Evolutionary conservation across 2,113 vertebrate species (phyloP).

Genomic region (Peromyscus polionotus): DNA sequence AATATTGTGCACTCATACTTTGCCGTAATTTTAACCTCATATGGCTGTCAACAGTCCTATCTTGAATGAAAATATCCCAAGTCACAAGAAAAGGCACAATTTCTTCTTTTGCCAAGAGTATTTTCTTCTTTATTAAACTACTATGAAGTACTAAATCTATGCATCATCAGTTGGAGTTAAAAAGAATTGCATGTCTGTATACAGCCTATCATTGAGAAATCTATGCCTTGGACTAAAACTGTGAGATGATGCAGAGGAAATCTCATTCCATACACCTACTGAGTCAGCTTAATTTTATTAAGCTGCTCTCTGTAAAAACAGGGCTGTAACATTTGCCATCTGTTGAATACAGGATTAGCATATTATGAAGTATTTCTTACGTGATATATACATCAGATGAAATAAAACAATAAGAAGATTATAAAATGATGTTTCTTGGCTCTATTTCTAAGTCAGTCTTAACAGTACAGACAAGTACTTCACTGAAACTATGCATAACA

Average conservation of each 20-base stretch:
- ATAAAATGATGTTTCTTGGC: constrained; percentile 21
- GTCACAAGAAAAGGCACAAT: constrained; percentile 50
- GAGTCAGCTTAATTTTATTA: constrained; percentile 56
- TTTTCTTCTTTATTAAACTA: constrained; percentile 64
- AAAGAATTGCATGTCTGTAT: constrained; percentile 18
- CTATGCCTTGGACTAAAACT: background rate
- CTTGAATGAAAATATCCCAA: constrained; percentile 48
- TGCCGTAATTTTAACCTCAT: constrained; percentile 48
- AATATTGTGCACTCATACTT: background rate
- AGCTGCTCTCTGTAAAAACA: background rate
- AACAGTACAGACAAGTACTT: background rate
- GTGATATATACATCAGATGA: background rate
- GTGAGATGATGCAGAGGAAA: constrained; percentile 13
- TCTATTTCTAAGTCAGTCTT: background rate
- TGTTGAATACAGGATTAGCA: background rate
- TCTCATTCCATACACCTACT: constrained; percentile 21
- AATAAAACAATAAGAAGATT: constrained; percentile 45
- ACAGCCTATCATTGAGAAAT: constrained; percentile 42
- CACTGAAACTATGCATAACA: constrained; percentile 69
- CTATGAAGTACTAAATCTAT: constrained; percentile 54
- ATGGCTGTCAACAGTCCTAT: constrained; percentile 57
- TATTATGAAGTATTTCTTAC: constrained; percentile 8
- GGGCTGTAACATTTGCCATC: background rate
- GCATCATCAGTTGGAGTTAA: constrained; percentile 35
- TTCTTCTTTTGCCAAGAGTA: constrained; percentile 52